phyloP scores from a whole-genome alignment of 2,888 invertebrate genomes.

The Rhyacophila evoluta region DNA sequence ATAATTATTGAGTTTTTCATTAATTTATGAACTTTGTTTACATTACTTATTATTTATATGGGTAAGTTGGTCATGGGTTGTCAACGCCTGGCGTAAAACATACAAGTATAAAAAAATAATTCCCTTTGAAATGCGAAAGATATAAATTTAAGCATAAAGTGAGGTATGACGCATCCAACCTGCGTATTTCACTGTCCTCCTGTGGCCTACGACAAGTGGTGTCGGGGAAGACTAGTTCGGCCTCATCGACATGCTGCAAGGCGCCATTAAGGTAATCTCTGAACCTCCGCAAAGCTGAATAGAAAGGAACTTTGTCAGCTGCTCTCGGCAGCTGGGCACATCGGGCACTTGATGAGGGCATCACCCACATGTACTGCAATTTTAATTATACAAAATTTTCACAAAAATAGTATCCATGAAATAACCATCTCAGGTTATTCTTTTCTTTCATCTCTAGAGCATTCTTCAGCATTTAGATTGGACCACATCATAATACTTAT shows the following conservation, averaged over 20 bases:
- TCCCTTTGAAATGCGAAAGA: not conserved
- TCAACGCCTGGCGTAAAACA: no score
- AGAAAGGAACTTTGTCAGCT: constrained; percentile 98
- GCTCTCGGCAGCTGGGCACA: constrained; percentile 98
- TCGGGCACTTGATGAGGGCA: constrained; percentile 97
- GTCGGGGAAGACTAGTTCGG: constrained; percentile 85
- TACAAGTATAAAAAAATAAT: not conserved
- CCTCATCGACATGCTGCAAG: constrained; percentile 85
- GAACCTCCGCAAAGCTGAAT: constrained; percentile 94
- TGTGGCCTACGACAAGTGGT: constrained; percentile 67
- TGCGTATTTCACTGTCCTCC: constrained; percentile 69
- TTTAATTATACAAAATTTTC: no score
- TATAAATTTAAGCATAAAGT: no score
- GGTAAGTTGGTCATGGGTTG: no score
- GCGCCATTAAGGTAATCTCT: constrained; percentile 93
- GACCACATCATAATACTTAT: no score
- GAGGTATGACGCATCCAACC: constrained; percentile 46
- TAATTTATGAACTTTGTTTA: no score
- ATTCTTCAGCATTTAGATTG: no score
- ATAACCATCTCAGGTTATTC: no score
- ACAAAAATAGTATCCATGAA: no score
- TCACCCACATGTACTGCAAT: constrained; percentile 95
- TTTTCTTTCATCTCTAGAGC: no score
- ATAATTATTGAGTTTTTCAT: no score
- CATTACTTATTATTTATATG: no score